A percentile compares a stretch with the other conserved stretches of the same genome.
These are phyloP conservation scores for Iguana delicatissima DNA, from an alignment of 2,797 vertebrate species.

Conservation along the genomic window DNA sequence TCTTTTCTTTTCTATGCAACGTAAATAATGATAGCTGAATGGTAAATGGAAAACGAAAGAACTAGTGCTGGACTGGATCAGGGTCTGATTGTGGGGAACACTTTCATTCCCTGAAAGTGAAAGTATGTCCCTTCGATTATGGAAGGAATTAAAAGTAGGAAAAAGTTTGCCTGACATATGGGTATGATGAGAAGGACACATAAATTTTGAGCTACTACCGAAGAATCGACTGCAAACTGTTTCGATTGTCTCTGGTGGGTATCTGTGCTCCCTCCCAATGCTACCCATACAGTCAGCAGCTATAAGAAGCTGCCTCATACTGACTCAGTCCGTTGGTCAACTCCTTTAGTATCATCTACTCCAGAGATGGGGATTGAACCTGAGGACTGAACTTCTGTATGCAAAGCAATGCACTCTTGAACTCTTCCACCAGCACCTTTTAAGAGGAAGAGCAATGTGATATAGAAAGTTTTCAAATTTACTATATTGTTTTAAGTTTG, in stretches of 20 bases:
- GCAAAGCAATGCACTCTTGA: not conserved
- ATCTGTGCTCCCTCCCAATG: not conserved
- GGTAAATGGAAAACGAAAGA: not conserved
- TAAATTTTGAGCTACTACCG: not conserved
- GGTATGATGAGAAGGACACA: not conserved
- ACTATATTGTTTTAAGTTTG: too few relatives aligned
- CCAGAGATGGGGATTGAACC: too few relatives aligned
- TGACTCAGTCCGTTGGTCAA: too few relatives aligned
- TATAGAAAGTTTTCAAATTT: not conserved
- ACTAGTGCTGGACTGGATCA: not conserved
- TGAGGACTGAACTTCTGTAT: too few relatives aligned
- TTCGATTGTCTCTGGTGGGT: not conserved
- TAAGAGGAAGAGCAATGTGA: not conserved
- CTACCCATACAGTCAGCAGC: not conserved
- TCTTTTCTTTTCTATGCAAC: not conserved
- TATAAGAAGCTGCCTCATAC: too few relatives aligned
- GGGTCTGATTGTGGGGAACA: not conserved
- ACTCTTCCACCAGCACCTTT: not conserved
- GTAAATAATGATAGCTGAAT: not conserved
- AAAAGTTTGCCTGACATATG: not conserved
- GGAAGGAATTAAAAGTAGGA: not conserved
- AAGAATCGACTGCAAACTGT: not conserved
- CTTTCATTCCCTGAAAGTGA: not conserved
- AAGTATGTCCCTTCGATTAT: not conserved
- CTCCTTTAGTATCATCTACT: too few relatives aligned